Conservation (phyloP, 2,797 vertebrate species). For the Kryptopterus vitreolus region DNA sequence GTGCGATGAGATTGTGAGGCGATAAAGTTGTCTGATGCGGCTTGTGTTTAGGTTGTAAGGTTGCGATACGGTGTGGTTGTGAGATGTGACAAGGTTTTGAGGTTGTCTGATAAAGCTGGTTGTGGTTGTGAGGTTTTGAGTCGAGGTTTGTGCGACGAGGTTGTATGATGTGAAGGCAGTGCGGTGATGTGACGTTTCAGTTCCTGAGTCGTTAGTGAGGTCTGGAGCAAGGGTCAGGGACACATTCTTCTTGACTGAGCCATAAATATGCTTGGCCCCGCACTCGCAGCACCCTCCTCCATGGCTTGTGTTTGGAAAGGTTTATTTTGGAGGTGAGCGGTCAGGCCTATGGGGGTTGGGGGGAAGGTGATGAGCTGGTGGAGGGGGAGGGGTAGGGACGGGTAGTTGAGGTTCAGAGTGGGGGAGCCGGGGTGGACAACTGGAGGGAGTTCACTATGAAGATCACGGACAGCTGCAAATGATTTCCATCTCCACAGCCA, state of each 20-base stretch:
- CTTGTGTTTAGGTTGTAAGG: too few relatives aligned
- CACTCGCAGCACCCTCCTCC: conserved; percentile 81
- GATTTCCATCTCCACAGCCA: conserved; percentile 18
- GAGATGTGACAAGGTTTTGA: too few relatives aligned
- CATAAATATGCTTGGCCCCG: conserved; percentile 80
- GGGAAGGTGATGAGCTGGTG: conserved; percentile 40
- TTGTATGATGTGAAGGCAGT: too few relatives aligned
- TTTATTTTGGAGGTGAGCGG: conserved; percentile 85
- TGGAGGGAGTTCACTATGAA: conserved; percentile 68
- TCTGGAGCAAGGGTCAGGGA: conserved; percentile 68
- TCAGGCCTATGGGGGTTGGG: conserved; percentile 50
- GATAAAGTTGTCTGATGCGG: too few relatives aligned
- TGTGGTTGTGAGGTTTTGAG: too few relatives aligned
- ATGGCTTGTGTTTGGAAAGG: conserved; percentile 80
- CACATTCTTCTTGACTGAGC: conserved; percentile 65
- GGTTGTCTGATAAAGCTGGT: too few relatives aligned
- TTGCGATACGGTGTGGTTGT: too few relatives aligned
- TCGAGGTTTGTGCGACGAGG: too few relatives aligned
- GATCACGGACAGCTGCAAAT: conserved; percentile 70
- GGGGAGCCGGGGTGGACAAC: conserved; percentile 75
- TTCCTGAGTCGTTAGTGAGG: conserved; percentile 40
- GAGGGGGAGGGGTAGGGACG: conserved; percentile 31
- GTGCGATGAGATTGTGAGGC: too few relatives aligned
- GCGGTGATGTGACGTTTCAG: background rate
- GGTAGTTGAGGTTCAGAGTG: conserved; percentile 52